Percentiles rank a stretch among this genome's conserved stretches.
phyloP scores from a whole-genome alignment of 2,888 invertebrate genomes.

The Fragum whitleyi region DNA sequence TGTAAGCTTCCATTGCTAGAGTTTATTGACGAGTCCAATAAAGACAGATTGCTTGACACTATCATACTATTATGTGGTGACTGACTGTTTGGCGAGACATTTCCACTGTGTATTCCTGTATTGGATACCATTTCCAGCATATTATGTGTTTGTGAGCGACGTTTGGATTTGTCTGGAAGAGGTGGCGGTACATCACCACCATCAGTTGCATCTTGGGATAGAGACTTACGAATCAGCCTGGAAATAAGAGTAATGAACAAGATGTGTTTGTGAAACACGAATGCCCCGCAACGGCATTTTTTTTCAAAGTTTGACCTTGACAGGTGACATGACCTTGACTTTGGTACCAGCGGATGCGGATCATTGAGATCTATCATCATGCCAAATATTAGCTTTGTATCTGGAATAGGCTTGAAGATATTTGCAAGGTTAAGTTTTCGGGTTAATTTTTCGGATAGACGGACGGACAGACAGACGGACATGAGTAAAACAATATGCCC shows the following conservation, averaged over 20 bases:
- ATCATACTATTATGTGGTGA: conserved; percentile 69
- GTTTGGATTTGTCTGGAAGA: conserved; percentile 74
- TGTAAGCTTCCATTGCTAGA: conserved; percentile 65
- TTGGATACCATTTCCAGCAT: conserved; percentile 70
- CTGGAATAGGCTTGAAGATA: no score
- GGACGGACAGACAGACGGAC: no score
- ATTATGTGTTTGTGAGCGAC: conserved; percentile 71
- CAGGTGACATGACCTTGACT: no score
- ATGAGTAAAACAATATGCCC: no score
- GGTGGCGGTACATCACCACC: conserved; percentile 67
- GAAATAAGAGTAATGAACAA: conserved; percentile 12
- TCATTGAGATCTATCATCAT: no score
- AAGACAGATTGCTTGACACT: conserved; percentile 55
- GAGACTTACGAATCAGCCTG: conserved; percentile 69
- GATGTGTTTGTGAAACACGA: no score
- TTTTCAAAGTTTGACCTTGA: no score
- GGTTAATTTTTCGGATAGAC: no score
- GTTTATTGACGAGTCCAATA: conserved; percentile 56
- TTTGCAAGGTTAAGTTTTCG: no score
- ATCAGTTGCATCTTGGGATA: conserved; percentile 64
- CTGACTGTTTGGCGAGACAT: conserved; percentile 47
- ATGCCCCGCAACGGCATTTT: no score
- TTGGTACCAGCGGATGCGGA: no score
- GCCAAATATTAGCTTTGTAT: no score
- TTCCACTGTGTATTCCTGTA: conserved; percentile 43